Base-by-base conservation (phyloP, 2,113 vertebrate genomes). In the Aepyceros melampus region DNA sequence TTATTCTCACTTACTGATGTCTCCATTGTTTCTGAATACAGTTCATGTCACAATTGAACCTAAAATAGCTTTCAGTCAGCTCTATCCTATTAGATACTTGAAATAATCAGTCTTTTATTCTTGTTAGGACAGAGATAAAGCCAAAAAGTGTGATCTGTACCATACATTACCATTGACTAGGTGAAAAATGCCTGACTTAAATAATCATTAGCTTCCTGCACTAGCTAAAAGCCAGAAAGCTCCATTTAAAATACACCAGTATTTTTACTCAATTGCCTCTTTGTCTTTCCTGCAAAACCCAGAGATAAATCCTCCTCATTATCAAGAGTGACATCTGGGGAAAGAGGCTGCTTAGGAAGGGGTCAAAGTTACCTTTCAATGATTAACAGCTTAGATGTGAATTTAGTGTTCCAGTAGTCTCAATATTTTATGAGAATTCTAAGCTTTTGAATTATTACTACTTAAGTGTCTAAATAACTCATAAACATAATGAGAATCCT, bases 351-450 rank as follows among this genome's bases (percentile, higher is more conserved):
- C 91, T 89, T 95, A 15, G 36, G 91, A 98, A 96, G 95, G 97
- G 97, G 95, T 96, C 96, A 95, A 96, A 97, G 94, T 95, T 98
- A 96, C 96, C 92, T 98, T 82, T 91, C 89, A 87, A 91, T 98
- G 97, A 98, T 98, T 97, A 98, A 97, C 56, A 82, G 71, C 67
- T 98, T 94, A 95, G 83, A 87, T 97, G 94, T 96, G 67, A 98
- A 98, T 97, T 98, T 97, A 94, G 51, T 96, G 91, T 97, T 97
- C 87, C 74, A 92, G 87, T 89, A 76, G 64, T 87, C 81, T 98
- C 98, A 97, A 97, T 97, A 97, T 98, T 97, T 97, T 95, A 98
- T 95, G 95, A 98, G 94, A 98, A 98, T 95, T 97, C 87, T 88
- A 89, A 49, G 49, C 43, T 97, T 98, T 96, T 97, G 78, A 95